Conservation (phyloP, 2,113 vertebrate species). For the Butorides virescens region DNA sequence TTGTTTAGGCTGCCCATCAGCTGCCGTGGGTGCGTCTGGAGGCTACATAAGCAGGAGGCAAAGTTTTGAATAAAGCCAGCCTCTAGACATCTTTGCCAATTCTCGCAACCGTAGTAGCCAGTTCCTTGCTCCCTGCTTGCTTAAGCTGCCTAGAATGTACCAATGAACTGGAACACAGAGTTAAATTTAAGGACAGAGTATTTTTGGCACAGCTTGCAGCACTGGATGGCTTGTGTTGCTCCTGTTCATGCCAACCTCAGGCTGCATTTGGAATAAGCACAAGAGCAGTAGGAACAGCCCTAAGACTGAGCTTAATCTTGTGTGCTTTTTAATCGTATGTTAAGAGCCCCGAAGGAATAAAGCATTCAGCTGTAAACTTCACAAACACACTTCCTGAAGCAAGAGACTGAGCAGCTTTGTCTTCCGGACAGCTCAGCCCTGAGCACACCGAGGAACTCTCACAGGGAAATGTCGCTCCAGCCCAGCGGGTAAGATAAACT, state of each 20-base stretch:
- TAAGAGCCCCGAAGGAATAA: not conserved
- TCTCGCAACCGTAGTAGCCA: not conserved
- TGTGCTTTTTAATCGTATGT: accelerated
- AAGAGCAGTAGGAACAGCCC: not conserved
- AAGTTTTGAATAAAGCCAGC: not conserved
- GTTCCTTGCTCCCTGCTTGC: not conserved
- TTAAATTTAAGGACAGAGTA: not conserved
- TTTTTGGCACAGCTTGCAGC: not conserved
- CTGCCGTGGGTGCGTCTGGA: accelerated
- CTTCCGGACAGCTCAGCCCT: not conserved
- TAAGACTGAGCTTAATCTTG: not conserved
- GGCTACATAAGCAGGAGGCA: not conserved
- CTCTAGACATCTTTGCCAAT: accelerated
- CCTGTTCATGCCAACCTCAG: not conserved
- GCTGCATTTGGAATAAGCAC: not conserved
- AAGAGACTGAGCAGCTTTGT: not conserved
- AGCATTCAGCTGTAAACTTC: not conserved
- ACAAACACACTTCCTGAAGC: not conserved
- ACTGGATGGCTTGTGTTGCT: not conserved
- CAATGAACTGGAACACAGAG: not conserved
- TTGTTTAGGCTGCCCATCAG: accelerated
- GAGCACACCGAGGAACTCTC: not conserved
- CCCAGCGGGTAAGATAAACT: not conserved
- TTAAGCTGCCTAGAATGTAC: not conserved
- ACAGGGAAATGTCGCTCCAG: not conserved